Base-by-base conservation (phyloP, 2,797 vertebrate genomes). In the Aldrovandia affinis region DNA sequence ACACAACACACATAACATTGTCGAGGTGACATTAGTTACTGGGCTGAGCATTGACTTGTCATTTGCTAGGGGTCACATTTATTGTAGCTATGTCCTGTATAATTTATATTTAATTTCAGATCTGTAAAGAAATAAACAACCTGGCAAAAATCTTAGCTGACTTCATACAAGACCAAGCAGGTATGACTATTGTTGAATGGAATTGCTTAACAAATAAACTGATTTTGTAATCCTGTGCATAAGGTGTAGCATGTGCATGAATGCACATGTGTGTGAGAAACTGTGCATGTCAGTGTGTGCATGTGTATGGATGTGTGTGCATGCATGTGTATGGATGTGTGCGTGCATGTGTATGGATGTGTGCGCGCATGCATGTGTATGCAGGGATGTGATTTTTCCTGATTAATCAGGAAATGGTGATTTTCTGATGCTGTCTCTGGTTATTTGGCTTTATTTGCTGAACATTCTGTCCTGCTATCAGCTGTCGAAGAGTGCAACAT, bases 51-150 rank as follows among this genome's bases (percentile, higher is more conserved):
- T 50, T 50, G 12, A 50, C 12, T 50, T 79, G 8, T 54, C n/a
- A 39, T 7, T 54, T n/a, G 33, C 25, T 25, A 47, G 33, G 10
- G 52, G 3, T 80, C 25, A 50, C 63, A 15, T 39, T 82, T 33
- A 28, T 12, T 86, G 14, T 84, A n/a, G n/a, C n/a, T n/a, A 44
- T 50, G 39, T 30, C 6, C 20, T 30, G 3, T 9, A 18, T 57
- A 28, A 85, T 36, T 85, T 89, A 15, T 87, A 83, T 33, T 87
- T 65, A 30, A 22, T 39, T 89, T 33, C 89, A 98, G 97, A 96
- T 98, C 82, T 98, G 97, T 90, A 95, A 95, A 7, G 97, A 99
- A 93, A 97, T 98, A 83, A 96, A 96, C 91, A 93, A 93, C 78
- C 90, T 96, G 86, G 92, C 96, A 80, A 95, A 96, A 83, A 91